Conservation (phyloP, 1,140 invertebrate species). For the Drosophila ambigua region DNA sequence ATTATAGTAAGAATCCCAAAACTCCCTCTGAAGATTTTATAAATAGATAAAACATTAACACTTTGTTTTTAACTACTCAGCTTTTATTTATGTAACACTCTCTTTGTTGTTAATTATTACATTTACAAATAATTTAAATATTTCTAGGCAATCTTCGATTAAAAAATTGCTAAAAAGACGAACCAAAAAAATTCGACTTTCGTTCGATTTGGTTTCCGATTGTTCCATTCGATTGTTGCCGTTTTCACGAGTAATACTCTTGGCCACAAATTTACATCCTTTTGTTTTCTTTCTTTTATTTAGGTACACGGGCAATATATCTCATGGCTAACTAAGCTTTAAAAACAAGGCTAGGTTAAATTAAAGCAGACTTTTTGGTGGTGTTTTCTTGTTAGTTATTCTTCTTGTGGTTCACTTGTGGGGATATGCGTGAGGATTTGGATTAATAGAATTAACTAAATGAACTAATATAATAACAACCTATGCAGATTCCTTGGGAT, state of each 20-base stretch:
- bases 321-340: constrained; percentile 50
- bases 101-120: constrained; percentile 6
- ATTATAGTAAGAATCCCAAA: no score
- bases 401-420: constrained; percentile 45
- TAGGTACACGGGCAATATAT: constrained; percentile 65
- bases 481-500: constrained; percentile 49
- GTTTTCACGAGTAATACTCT: constrained; percentile 29
- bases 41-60: neutral
- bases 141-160: constrained; percentile 26
- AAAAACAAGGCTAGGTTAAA: constrained; percentile 59
- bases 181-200: constrained; percentile 6
- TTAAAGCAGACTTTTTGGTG: constrained; percentile 67
- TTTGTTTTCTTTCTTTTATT: constrained; percentile 12
- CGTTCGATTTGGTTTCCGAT: neutral
- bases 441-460: constrained; percentile 12
- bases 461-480: constrained; percentile 56
- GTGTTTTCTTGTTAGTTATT: constrained; percentile 37
- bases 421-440: constrained; percentile 62
- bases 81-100: constrained; percentile 38
- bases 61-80: constrained; percentile 22
- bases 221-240: constrained; percentile 7
- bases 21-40: neutral
- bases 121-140: constrained; percentile 13
- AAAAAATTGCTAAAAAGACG: constrained; percentile 20
- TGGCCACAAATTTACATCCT: constrained; percentile 41